phyloP scores from a whole-genome alignment of 2,797 vertebrate species.

The Darevskia nairensis region DNA sequence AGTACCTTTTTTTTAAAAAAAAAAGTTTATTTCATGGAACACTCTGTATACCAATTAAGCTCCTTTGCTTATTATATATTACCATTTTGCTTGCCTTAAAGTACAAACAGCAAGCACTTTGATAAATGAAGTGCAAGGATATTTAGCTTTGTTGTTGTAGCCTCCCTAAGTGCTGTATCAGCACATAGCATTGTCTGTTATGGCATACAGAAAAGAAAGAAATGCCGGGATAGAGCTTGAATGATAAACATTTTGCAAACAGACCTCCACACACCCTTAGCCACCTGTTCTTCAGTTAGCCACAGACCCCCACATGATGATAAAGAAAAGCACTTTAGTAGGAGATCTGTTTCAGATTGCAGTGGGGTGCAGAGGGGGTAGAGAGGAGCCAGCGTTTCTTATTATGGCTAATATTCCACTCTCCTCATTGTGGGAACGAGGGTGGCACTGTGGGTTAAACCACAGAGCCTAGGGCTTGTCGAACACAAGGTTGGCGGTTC shows the following conservation, averaged over 20 bases:
- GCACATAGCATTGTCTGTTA: slow-evolving; percentile 11
- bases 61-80: slow-evolving; percentile 26
- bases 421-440: not conserved
- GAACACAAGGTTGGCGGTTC: too few relatives aligned
- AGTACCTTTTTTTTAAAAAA: not conserved
- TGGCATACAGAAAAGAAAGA: not conserved
- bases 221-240: not conserved
- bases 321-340: not conserved
- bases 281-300: not conserved
- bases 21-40: slow-evolving; percentile 11
- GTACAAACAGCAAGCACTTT: not conserved
- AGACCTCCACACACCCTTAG: not conserved
- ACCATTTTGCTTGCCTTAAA: slow-evolving; percentile 23
- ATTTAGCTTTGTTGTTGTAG: slow-evolving; percentile 28
- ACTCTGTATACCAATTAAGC: not conserved
- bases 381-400: not conserved
- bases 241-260: not conserved
- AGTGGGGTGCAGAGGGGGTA: not conserved
- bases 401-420: not conserved
- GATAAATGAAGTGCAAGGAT: slow-evolving; percentile 5
- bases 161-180: not conserved
- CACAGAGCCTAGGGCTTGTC: too few relatives aligned
- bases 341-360: not conserved
- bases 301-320: too few relatives aligned
- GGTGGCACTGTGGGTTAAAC: too few relatives aligned